Evolutionary conservation across 1,140 invertebrate genomes (phyloP).

Genomic region (Caenorhabditis tropicalis): DNA sequence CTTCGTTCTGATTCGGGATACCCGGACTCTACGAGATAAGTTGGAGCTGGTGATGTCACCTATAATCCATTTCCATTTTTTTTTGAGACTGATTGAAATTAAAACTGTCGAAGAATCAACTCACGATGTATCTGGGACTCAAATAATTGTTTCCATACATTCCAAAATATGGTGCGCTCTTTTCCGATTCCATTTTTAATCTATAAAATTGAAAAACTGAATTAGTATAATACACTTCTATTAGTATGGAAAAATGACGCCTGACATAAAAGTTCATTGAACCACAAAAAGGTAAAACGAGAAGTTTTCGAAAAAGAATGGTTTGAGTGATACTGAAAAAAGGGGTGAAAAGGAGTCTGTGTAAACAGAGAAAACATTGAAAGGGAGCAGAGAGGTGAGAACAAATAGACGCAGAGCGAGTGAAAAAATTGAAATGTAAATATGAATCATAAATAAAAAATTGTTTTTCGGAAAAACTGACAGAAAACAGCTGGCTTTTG

Average conservation of each 20-base stretch:
- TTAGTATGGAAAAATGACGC: not conserved
- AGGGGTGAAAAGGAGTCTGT: conserved; percentile 23
- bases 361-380: not conserved
- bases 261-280: not conserved
- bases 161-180: conserved; percentile 1
- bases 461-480: too few species aligned
- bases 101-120: too few species aligned
- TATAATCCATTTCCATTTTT: not conserved
- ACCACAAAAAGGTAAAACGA: not conserved
- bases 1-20: not conserved
- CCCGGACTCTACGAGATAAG: not conserved
- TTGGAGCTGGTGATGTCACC: not conserved
- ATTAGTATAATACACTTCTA: too few species aligned
- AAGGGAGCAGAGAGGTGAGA: not conserved
- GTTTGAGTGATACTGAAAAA: conserved; percentile 9
- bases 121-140: conserved; percentile 19
- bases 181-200: not conserved
- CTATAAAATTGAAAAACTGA: too few species aligned
- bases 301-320: not conserved
- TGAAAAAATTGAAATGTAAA: not conserved
- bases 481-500: too few species aligned
- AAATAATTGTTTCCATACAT: conserved; percentile 32
- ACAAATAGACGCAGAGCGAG: not conserved
- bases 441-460: not conserved
- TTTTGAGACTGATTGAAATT: too few species aligned